Percentiles rank a stretch among this genome's conserved stretches.
Conservation (phyloP, 2,888 invertebrate genomes). For the Pandemis cinnamomeana region DNA sequence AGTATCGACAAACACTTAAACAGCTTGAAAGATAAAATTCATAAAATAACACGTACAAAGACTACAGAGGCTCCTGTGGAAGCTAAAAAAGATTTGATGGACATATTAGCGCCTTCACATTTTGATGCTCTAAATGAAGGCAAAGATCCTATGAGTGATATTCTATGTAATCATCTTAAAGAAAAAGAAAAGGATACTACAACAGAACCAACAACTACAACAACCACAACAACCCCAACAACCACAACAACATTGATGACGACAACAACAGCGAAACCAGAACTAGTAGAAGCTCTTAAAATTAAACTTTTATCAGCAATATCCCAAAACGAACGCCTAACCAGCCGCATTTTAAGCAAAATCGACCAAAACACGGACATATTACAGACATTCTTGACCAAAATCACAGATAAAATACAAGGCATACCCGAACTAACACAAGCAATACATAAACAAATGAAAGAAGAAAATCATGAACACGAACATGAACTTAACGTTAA, state of each 20-base stretch:
- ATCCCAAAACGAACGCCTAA: slow-evolving; percentile 63
- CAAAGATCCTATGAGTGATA: slow-evolving; percentile 46
- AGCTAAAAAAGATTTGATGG: slow-evolving; percentile 46
- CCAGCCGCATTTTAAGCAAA: slow-evolving; percentile 66
- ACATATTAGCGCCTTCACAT: slow-evolving; percentile 47
- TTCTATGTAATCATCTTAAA: slow-evolving; percentile 31
- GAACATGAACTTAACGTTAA: not conserved
- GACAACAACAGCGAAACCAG: slow-evolving; percentile 38
- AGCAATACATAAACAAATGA: not conserved
- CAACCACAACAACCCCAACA: not conserved
- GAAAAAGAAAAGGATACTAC: slow-evolving; percentile 23
- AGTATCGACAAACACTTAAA: slow-evolving; percentile 60
- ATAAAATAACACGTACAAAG: slow-evolving; percentile 45
- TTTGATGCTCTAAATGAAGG: slow-evolving; percentile 46
- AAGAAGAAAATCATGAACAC: not conserved
- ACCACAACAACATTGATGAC: slow-evolving; percentile 28
- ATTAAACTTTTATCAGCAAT: slow-evolving; percentile 55
- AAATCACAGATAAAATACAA: slow-evolving; percentile 55
- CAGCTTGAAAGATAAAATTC: slow-evolving; percentile 58
- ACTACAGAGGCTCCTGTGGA: slow-evolving; percentile 13
- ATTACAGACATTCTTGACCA: slow-evolving; percentile 62
- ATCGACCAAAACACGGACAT: slow-evolving; percentile 69
- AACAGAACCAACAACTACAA: slow-evolving; percentile 25
- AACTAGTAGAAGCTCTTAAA: slow-evolving; percentile 44
- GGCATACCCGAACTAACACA: slow-evolving; percentile 22